Conservation (phyloP, 2,888 invertebrate genomes). For the Oligia latruncula region DNA sequence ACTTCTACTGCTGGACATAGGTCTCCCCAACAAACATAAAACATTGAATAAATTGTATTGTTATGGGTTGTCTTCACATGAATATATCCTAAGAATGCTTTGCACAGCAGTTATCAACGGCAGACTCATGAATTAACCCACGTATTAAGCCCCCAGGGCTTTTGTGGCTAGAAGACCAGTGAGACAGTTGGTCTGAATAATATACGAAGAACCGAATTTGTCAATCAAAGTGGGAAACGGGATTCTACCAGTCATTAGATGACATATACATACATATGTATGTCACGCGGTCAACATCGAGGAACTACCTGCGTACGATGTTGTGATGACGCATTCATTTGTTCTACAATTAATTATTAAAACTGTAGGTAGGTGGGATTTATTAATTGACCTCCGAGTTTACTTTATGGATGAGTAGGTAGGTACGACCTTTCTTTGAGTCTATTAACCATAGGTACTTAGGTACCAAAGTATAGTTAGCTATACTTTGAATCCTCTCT, state of each 20-base stretch:
- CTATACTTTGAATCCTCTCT: not conserved
- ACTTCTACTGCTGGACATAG: too few species aligned
- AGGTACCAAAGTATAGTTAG: too few species aligned
- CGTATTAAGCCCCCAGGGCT: not conserved
- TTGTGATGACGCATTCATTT: constrained; percentile 34
- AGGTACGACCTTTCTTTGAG: not conserved
- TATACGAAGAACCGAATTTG: constrained; percentile 29
- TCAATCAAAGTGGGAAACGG: constrained; percentile 47
- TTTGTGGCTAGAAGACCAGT: not conserved
- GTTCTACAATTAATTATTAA: not conserved
- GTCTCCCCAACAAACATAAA: too few species aligned
- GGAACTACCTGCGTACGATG: constrained; percentile 10
- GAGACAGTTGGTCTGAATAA: constrained; percentile 24
- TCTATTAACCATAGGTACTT: not conserved
- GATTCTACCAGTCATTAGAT: constrained; percentile 38
- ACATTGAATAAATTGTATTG: not conserved
- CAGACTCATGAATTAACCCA: not conserved
- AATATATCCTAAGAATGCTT: not conserved
- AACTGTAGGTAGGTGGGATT: constrained; percentile 5
- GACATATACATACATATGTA: constrained; percentile 17
- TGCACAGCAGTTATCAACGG: not conserved
- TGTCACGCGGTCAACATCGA: constrained; percentile 39
- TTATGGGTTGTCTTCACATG: not conserved
- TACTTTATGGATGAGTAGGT: not conserved
- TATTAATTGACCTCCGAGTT: constrained; percentile 2